Evolutionary conservation across 2,888 invertebrate genomes (phyloP).

Genomic region (Ernsta delagoae): DNA sequence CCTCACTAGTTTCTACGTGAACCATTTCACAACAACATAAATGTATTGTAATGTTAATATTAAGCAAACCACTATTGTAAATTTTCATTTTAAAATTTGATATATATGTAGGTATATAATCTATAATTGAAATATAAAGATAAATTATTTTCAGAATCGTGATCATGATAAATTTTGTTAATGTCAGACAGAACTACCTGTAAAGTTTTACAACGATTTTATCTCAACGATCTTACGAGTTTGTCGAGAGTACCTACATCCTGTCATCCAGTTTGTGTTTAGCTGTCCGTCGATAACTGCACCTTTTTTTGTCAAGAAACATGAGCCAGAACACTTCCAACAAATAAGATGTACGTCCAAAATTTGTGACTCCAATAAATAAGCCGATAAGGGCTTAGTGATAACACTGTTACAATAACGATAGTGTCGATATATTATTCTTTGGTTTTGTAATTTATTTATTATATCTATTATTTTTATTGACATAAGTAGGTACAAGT

Average conservation of each 20-base stretch:
- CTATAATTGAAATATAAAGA: no score
- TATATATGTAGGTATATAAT: no score
- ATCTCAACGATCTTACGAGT: background rate
- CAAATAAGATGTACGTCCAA: slow-evolving; percentile 57
- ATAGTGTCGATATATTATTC: background rate
- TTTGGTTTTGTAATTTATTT: no score
- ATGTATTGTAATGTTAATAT: no score
- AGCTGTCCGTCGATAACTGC: slow-evolving; percentile 24
- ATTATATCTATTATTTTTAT: no score
- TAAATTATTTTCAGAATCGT: no score
- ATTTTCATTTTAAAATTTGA: no score
- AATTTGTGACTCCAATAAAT: slow-evolving; percentile 49
- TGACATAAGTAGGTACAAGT: no score
- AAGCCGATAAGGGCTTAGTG: slow-evolving; percentile 56
- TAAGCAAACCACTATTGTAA: no score
- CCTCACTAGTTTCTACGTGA: no score
- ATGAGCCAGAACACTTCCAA: slow-evolving; percentile 44
- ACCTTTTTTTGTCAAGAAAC: slow-evolving; percentile 30
- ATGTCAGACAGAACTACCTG: background rate
- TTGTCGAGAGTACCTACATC: background rate
- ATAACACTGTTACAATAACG: slow-evolving; percentile 35
- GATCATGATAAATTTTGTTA: no score
- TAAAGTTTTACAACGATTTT: background rate
- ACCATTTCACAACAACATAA: background rate
- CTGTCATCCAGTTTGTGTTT: slow-evolving; percentile 20